These are phyloP conservation scores for Dromiciops gliroides DNA, from an alignment of 2,113 vertebrate species.

Conservation along the genomic window DNA sequence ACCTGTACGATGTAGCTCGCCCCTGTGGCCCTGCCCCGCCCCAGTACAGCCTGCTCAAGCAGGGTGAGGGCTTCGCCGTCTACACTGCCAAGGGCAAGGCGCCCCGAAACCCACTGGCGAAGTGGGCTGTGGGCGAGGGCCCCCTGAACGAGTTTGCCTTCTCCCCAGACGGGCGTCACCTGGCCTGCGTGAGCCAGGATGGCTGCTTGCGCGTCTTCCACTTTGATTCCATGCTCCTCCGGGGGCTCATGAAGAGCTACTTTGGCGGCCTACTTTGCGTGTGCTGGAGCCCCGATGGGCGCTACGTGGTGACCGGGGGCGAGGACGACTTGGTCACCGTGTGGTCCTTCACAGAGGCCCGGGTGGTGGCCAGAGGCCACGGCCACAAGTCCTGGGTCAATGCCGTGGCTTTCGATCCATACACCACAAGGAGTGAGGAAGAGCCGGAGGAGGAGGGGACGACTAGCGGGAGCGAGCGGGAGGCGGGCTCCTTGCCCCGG, in stretches of 20 bases:
- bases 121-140: constrained; percentile 92
- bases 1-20: constrained; percentile 93
- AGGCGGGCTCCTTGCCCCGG: constrained; percentile 87
- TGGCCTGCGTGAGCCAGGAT: constrained; percentile 95
- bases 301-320: constrained; percentile 92
- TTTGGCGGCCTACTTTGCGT: constrained; percentile 94
- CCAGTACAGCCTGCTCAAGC: constrained; percentile 91
- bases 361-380: constrained; percentile 92
- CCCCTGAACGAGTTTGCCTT: constrained; percentile 95
- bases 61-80: constrained; percentile 92
- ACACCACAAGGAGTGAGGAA: constrained; percentile 88
- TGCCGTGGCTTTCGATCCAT: constrained; percentile 94
- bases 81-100: constrained; percentile 93
- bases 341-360: constrained; percentile 92
- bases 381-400: constrained; percentile 98
- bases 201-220: constrained; percentile 93
- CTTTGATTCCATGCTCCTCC: constrained; percentile 94
- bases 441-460: constrained; percentile 85
- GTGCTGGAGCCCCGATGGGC: constrained; percentile 95
- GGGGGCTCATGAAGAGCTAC: constrained; percentile 95
- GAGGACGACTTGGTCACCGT: constrained; percentile 95
- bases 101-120: constrained; percentile 90
- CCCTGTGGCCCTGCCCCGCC: constrained; percentile 87
- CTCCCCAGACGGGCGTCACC: constrained; percentile 91
- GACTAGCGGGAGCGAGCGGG: constrained; percentile 85